Evolutionary conservation across 2,113 vertebrate species (phyloP).

Genomic region (chimpanzee (Pan troglodytes)): DNA sequence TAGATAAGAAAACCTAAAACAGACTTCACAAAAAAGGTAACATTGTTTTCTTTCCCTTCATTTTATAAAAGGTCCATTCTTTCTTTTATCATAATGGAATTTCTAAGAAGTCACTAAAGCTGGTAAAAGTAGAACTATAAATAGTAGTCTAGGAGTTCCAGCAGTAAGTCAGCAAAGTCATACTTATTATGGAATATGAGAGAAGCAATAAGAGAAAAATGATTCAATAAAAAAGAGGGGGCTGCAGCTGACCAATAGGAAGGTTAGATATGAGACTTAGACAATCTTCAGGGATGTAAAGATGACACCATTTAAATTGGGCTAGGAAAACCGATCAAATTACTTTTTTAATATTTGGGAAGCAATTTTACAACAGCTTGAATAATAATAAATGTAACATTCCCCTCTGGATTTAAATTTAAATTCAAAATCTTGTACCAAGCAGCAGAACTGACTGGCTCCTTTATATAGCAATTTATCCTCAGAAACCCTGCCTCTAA

Average conservation of each 20-base stretch:
- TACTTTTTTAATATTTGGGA: constrained; percentile 42
- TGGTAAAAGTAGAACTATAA: not conserved
- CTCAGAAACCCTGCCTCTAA: not conserved
- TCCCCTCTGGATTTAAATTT: not conserved
- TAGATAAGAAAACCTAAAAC: not conserved
- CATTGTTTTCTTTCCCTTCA: not conserved
- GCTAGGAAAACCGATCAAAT: not conserved
- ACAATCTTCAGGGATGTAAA: not conserved
- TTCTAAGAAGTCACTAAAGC: constrained; percentile 46
- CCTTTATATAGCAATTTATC: not conserved
- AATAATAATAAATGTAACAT: constrained; percentile 15
- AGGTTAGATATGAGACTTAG: not conserved
- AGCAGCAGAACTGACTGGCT: not conserved
- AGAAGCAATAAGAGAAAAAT: not conserved
- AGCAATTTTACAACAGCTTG: not conserved
- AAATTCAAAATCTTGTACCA: constrained; percentile 9
- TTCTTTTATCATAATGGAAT: not conserved
- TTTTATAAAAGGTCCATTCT: not conserved
- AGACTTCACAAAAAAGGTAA: not conserved
- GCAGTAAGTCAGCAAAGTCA: not conserved
- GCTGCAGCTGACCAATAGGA: not conserved
- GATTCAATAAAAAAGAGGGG: not conserved
- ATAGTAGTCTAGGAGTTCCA: not conserved
- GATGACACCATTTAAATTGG: not conserved
- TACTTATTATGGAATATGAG: not conserved